Conservation (phyloP, 1,140 invertebrate species). For the Aphidius gifuensis region DNA sequence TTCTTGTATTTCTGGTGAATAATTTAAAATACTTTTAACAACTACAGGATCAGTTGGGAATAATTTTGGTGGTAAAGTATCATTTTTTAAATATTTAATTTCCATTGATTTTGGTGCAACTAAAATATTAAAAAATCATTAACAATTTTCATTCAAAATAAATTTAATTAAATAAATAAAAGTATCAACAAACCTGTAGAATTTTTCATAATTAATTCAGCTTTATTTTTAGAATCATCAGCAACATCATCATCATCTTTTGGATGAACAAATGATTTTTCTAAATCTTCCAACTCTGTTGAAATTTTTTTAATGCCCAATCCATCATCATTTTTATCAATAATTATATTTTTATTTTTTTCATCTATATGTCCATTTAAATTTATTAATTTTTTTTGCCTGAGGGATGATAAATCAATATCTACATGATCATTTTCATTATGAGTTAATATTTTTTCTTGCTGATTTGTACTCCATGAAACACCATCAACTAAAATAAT, state of each 20-base stretch:
- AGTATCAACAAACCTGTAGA: too few relatives aligned
- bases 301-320: not conserved
- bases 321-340: not conserved
- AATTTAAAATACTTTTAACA: slow-evolving; percentile 8
- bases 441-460: too few relatives aligned
- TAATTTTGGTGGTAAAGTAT: slow-evolving; percentile 11
- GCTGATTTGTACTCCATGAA: too few relatives aligned
- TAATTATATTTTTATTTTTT: too few relatives aligned
- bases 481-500: too few relatives aligned
- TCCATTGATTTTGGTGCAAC: not conserved
- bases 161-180: too few relatives aligned
- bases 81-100: not conserved
- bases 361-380: too few relatives aligned
- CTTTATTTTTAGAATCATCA: not conserved
- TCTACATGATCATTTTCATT: too few relatives aligned
- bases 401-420: too few relatives aligned
- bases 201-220: not conserved
- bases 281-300: slow-evolving; percentile 27
- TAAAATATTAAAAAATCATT: not conserved
- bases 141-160: too few relatives aligned
- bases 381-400: too few relatives aligned
- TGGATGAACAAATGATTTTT: slow-evolving; percentile 17
- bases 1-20: not conserved
- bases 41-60: slow-evolving; percentile 2
- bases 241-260: slow-evolving; percentile 22